phyloP scores from a whole-genome alignment of 2,797 vertebrate species.

The Enteromius paludinosus region DNA sequence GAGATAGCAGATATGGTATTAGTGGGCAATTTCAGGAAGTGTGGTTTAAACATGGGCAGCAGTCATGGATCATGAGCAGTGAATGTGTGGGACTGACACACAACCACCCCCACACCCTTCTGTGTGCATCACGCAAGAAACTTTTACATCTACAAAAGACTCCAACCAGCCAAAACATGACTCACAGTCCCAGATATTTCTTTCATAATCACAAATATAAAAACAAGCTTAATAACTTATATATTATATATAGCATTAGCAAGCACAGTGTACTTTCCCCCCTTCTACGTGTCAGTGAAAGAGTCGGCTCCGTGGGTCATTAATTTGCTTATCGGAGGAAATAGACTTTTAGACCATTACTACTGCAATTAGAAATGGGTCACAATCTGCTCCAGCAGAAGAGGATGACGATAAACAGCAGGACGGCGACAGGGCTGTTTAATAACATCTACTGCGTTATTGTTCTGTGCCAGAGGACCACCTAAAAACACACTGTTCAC shows the following conservation, averaged over 20 bases:
- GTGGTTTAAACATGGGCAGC: background rate
- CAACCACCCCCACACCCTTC: conserved; percentile 4
- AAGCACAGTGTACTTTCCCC: background rate
- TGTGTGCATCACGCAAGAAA: conserved; percentile 10
- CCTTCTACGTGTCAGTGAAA: background rate
- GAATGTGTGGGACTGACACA: conserved; percentile 40
- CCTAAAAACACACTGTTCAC: conserved; percentile 6
- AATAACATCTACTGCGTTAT: background rate
- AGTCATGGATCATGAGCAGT: conserved; percentile 45
- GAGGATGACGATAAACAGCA: conserved; percentile 50
- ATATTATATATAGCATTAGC: background rate
- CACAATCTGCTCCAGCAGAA: conserved; percentile 62
- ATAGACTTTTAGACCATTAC: conserved; percentile 37
- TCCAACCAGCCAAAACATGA: conserved; percentile 27
- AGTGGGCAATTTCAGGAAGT: conserved; percentile 39
- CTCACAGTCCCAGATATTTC: background rate
- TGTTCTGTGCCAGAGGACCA: background rate
- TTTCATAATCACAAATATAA: background rate
- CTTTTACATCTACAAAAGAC: conserved; percentile 28
- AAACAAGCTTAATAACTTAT: background rate
- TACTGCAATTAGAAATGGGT: conserved; percentile 51
- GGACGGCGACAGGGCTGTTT: background rate
- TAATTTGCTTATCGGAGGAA: conserved; percentile 24
- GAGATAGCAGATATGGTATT: conserved; percentile 28
- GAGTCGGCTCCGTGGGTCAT: background rate